Base-by-base conservation (phyloP, 2,888 invertebrate genomes). In the Gymnoscelis rufifasciata region DNA sequence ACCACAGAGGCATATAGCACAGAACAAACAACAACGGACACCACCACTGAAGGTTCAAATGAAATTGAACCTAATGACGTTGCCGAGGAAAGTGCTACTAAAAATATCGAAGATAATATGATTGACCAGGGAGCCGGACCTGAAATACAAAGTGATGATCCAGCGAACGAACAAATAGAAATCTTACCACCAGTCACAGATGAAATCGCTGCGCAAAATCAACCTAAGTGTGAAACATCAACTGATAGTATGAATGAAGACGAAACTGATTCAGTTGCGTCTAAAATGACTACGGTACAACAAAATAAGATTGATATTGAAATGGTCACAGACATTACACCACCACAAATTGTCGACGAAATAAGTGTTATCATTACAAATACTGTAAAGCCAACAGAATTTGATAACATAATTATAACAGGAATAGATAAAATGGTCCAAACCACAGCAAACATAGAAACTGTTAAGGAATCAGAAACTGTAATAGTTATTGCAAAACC, bases 101-200 rank as follows among this genome's bases (percentile, higher is more conserved):
- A 19, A 35, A 45, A 37, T 33, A 36, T 45, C 14, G 42, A 47
- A 44, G 39, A 51, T 41, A 42, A 41, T 10, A 28, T n/a, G 11
- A 10, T 40, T 28, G 26, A 29, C 7, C 35, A 35, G 13, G 28
- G 42, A 19, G 42, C 23, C 5, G 44, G 49, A 1, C 38, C 36
- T 28, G 29, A 47, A 28, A 47, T 49, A n/a, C 51, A 52, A 45
- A 38, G 35, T 23, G 52, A 54, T 23, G 48, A 54, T 43, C 43
- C 54, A 29, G n/a, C 1, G 14, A 38, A 14, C n/a, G 31, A 51
- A 35, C 36, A 36, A 6, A 29, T 33, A 7, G 45, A 50, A 14
- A 47, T 14, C 0, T 35, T 41, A 13, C 15, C 28, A 6, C 31
- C 24, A 10, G 23, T 15, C 2, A 33, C 36, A 14, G 43, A 13